Base-by-base conservation (phyloP, 2,113 vertebrate species). In the Marmota flaviventris region DNA sequence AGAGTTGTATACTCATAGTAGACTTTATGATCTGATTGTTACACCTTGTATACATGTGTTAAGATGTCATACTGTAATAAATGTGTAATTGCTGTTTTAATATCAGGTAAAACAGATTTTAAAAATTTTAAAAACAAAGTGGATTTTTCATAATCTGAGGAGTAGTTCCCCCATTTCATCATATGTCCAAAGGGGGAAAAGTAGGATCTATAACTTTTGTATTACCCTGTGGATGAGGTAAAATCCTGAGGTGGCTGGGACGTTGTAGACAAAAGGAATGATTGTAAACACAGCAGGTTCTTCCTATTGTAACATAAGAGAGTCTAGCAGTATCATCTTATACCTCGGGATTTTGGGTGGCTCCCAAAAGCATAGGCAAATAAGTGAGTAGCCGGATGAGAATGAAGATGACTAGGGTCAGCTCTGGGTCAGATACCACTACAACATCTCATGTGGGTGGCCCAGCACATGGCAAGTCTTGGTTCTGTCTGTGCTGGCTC, bases 401-500 rank as follows among this genome's bases (percentile, higher is more conserved):
- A n/a, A 98, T 70, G 42, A 99, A 99, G 87, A 96, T 98, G 65
- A 97, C 97, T 0, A 99, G 99, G 17, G 99, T 96, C 95, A 99
- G 89, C 79, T 89, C 92, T 88, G 99, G 98, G 37, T 99, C 99
- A 65, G 99, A 99, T 65, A 97, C 76, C 89, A 98, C 98, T 34
- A 88, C 97, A 1, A 97, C 65, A 4, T 79, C 98, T 17, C 99
- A 98, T 1, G 45, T 0, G 98, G 97, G 20, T 96, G 69, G 8
- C 99, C 99, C 0, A 99, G 98, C 65, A 99, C 63, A 8, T 99
- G 99, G 84, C 99, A 99, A 0, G 89, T 98, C 83, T 99, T 99
- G 29, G 99, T 99, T 73, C 99, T 99, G 97, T 99, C 99, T 10
- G 0, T 0, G 0, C 0, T 0, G 20, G 0, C 0, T 1, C 98